Evolutionary conservation across 2,888 invertebrate genomes (phyloP).

Genomic region (Orthosia cruda): DNA sequence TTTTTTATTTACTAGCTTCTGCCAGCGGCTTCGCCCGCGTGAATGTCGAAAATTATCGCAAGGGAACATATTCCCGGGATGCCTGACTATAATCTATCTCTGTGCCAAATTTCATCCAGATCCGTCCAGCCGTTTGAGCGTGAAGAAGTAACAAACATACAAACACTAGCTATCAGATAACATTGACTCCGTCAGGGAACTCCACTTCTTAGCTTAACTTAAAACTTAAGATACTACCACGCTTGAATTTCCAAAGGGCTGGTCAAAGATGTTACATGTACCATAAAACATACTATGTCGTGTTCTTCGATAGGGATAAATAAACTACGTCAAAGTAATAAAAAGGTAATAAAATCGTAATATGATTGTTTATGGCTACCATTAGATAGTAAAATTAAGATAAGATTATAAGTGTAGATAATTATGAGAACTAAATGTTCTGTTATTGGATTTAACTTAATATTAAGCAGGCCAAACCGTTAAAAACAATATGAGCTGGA

Average conservation of each 20-base stretch:
- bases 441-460: not conserved
- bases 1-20: too few relatives aligned
- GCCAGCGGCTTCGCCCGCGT: too few relatives aligned
- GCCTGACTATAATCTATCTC: too few relatives aligned
- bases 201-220: too few relatives aligned
- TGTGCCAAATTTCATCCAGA: too few relatives aligned
- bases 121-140: too few relatives aligned
- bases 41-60: too few relatives aligned
- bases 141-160: too few relatives aligned
- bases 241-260: not conserved
- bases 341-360: conserved; percentile 25
- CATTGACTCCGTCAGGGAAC: too few relatives aligned
- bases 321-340: conserved; percentile 9
- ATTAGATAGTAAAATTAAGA: conserved; percentile 39
- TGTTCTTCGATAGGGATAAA: conserved; percentile 11
- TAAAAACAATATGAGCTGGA: not conserved
- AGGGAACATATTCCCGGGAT: too few relatives aligned
- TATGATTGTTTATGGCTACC: conserved; percentile 36
- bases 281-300: not conserved
- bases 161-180: too few relatives aligned
- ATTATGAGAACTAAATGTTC: conserved; percentile 4
- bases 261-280: not conserved
- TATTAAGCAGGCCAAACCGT: not conserved
- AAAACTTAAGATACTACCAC: not conserved
- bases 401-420: conserved; percentile 21